These are phyloP conservation scores for Rhagoletis zephyria DNA, from an alignment of 1,140 invertebrate genomes.

Conservation along the genomic window DNA sequence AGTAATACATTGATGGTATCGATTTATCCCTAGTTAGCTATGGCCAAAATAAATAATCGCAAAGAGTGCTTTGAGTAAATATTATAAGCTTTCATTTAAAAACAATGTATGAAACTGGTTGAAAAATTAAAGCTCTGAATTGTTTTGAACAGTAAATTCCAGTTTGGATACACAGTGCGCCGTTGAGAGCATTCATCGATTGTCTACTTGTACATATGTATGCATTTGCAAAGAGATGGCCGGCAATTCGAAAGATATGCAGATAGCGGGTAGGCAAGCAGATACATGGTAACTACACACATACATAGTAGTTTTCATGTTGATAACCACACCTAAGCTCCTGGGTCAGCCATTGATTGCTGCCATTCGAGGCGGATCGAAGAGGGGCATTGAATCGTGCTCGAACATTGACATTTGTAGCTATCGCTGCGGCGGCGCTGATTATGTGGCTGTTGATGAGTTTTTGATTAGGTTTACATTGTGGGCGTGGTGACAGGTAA, in stretches of 20 bases:
- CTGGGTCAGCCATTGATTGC: not conserved
- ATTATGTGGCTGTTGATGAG: conserved; percentile 26
- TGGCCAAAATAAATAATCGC: too few relatives aligned
- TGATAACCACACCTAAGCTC: not conserved
- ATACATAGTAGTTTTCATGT: not conserved
- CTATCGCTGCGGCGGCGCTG: not conserved
- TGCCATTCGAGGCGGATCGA: not conserved
- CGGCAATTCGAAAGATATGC: too few relatives aligned
- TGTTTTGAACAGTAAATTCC: too few relatives aligned
- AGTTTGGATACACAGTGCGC: too few relatives aligned
- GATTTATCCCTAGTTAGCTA: too few relatives aligned
- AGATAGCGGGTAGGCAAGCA: not conserved
- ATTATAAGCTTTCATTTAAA: too few relatives aligned
- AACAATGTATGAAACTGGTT: too few relatives aligned
- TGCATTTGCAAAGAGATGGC: not conserved
- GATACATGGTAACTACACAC: not conserved
- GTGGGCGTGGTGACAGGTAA: not conserved
- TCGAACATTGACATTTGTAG: not conserved
- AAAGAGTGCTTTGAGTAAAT: too few relatives aligned
- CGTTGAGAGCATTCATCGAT: not conserved
- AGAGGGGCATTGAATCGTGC: not conserved
- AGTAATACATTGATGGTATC: too few relatives aligned
- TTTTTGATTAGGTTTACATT: conserved; percentile 27
- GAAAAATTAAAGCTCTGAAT: too few relatives aligned
- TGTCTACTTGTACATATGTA: not conserved